Percentiles rank a stretch among this genome's conserved stretches.
Conservation (phyloP, 2,113 vertebrate genomes). For the Motacilla tschutschensis region DNA sequence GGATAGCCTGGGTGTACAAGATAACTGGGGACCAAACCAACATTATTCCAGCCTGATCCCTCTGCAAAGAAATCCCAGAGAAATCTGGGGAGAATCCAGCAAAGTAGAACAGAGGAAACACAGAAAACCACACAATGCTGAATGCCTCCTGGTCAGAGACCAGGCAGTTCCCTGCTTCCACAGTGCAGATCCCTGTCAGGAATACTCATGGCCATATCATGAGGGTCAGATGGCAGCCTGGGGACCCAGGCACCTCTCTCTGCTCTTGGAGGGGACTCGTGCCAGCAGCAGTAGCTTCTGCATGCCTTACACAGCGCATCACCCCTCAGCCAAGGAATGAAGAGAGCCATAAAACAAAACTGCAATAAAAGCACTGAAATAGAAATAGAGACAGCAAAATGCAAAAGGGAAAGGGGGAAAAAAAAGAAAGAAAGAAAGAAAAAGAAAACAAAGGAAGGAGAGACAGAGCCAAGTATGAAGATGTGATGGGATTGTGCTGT, state of each 20-base stretch:
- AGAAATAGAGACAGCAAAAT: background rate
- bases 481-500: background rate
- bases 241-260: background rate
- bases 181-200: accelerated
- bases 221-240: background rate
- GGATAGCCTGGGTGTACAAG: background rate
- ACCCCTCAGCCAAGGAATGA: background rate
- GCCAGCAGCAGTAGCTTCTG: background rate
- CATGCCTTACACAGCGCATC: background rate
- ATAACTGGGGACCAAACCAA: background rate
- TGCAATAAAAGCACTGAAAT: background rate
- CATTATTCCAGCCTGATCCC: background rate
- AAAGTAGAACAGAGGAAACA: background rate
- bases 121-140: background rate
- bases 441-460: background rate
- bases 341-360: background rate
- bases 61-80: background rate
- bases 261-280: accelerated
- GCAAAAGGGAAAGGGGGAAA: accelerated
- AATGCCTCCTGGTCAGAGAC: background rate
- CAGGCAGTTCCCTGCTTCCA: background rate
- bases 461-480: background rate
- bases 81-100: background rate
- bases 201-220: background rate
- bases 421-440: background rate